Evolutionary conservation across 2,888 invertebrate genomes (phyloP).

Genomic region (Melanostoma mellinum): DNA sequence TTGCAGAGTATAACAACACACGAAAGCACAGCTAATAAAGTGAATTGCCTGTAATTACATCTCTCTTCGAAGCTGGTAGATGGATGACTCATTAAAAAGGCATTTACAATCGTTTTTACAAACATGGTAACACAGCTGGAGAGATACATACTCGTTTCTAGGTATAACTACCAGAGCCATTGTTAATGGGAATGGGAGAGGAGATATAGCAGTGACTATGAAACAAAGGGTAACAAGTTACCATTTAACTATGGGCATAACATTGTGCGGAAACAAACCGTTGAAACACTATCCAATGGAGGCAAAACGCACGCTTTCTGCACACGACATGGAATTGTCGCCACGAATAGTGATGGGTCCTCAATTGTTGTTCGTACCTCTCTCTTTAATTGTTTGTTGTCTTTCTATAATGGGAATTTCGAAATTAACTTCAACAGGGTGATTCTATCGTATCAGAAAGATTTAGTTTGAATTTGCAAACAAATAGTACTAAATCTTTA

Average conservation of each 20-base stretch:
- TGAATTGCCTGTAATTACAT: constrained; percentile 59
- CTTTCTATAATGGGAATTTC: background rate
- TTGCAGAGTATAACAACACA: constrained; percentile 8
- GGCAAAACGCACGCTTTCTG: constrained; percentile 63
- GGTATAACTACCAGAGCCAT: background rate
- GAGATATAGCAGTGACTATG: background rate
- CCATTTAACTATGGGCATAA: constrained; percentile 4
- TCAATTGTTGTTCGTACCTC: background rate
- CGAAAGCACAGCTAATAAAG: constrained; percentile 43
- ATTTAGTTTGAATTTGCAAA: too few species aligned
- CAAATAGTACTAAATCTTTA: too few species aligned
- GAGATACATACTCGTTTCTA: constrained; percentile 41
- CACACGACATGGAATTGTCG: constrained; percentile 54
- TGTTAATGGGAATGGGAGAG: constrained; percentile 2
- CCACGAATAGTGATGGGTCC: constrained; percentile 27
- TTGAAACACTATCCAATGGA: constrained; percentile 31
- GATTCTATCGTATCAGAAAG: too few species aligned
- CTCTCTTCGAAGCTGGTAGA: constrained; percentile 1
- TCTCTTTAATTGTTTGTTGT: background rate
- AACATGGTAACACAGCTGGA: constrained; percentile 6
- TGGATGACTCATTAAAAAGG: constrained; percentile 62
- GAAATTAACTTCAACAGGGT: too few species aligned
- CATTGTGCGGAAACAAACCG: constrained; percentile 14
- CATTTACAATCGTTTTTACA: constrained; percentile 31
- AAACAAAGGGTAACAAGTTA: constrained; percentile 45